Conservation (phyloP, 2,888 invertebrate species). For the Drosophila robusta region DNA sequence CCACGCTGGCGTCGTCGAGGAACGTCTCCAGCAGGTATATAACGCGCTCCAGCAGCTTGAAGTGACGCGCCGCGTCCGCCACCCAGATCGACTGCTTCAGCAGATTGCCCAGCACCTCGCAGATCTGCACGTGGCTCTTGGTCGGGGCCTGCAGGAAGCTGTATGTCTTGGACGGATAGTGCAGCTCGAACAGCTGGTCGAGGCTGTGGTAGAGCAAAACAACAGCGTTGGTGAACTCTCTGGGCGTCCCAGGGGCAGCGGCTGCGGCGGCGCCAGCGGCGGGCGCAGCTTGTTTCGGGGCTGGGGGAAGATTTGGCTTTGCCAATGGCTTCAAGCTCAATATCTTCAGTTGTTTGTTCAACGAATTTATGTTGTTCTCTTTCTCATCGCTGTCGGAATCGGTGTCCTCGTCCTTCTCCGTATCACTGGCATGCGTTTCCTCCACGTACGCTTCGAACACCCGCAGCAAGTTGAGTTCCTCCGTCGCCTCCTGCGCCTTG, state of each 20-base stretch:
- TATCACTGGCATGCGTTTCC: neutral
- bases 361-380: constrained; percentile 5
- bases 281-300: neutral
- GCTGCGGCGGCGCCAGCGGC: too few species aligned
- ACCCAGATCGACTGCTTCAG: constrained; percentile 75
- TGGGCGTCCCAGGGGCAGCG: neutral
- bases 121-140: constrained; percentile 65
- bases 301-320: neutral
- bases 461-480: constrained; percentile 31
- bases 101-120: constrained; percentile 77
- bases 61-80: constrained; percentile 62
- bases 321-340: neutral
- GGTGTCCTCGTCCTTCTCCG: neutral
- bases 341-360: constrained; percentile 11
- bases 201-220: constrained; percentile 18
- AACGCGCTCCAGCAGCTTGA: constrained; percentile 70
- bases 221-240: neutral
- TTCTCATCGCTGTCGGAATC: constrained; percentile 8
- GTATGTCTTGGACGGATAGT: constrained; percentile 60
- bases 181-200: constrained; percentile 63
- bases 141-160: constrained; percentile 67
- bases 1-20: constrained; percentile 68
- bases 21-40: constrained; percentile 73
- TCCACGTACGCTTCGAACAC: constrained; percentile 32
- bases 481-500: constrained; percentile 39